phyloP scores from a whole-genome alignment of 2,113 vertebrate species.

The Datnioides undecimradiatus region DNA sequence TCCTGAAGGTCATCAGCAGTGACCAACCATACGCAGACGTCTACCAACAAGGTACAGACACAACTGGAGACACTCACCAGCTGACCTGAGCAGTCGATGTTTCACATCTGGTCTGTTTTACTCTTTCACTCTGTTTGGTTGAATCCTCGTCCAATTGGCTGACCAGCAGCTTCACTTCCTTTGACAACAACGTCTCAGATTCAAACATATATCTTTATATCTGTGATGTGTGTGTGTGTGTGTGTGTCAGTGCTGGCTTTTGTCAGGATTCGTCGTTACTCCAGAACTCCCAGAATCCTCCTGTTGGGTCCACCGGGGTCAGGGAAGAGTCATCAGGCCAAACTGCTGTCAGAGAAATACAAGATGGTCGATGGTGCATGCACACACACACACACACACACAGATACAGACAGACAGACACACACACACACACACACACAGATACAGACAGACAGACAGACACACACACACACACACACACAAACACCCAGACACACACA shows the following conservation, averaged over 20 bases:
- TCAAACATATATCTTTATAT: too few species aligned
- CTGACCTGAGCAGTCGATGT: too few species aligned
- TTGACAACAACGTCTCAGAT: too few species aligned
- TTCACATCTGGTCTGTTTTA: too few species aligned
- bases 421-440: slow-evolving; percentile 15
- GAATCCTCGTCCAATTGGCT: too few species aligned
- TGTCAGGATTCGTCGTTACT: slow-evolving; percentile 78
- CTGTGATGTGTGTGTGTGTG: slow-evolving; percentile 24
- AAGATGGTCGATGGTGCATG: slow-evolving; percentile 87
- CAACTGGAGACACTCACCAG: too few species aligned
- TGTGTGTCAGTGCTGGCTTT: slow-evolving; percentile 85
- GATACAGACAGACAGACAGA: too few species aligned
- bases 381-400: slow-evolving; percentile 4
- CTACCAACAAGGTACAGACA: slow-evolving; percentile 87
- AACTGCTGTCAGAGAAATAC: slow-evolving; percentile 89
- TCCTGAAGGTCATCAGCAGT: slow-evolving; percentile 84
- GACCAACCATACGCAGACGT: slow-evolving; percentile 91
- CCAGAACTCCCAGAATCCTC: slow-evolving; percentile 89
- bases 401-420: too few species aligned
- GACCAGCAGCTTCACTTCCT: too few species aligned
- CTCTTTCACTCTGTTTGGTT: too few species aligned
- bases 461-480: too few species aligned
- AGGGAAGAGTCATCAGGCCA: slow-evolving; percentile 92
- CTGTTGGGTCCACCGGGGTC: slow-evolving; percentile 90
- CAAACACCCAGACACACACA: too few species aligned